Evolutionary conservation across 2,113 vertebrate species (phyloP).

Genomic region (Indri indri): DNA sequence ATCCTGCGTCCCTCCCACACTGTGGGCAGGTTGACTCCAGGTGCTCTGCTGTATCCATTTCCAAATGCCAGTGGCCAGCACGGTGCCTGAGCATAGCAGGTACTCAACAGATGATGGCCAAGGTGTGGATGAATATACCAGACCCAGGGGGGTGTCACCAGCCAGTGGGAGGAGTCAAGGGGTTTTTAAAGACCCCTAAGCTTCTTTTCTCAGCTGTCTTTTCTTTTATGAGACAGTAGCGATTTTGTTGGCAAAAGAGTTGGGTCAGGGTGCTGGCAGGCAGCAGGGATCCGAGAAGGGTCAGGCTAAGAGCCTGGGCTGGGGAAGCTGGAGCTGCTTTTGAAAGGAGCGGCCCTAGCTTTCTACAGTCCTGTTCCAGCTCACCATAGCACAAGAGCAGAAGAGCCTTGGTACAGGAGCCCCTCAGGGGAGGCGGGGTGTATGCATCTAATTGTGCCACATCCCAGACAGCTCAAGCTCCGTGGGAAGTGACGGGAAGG

Average conservation of each 20-base stretch:
- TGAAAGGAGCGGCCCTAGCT: neutral
- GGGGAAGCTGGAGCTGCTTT: neutral
- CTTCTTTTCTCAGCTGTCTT: neutral
- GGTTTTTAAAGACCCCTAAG: neutral
- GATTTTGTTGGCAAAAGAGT: neutral
- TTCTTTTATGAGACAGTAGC: neutral
- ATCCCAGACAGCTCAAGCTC: neutral
- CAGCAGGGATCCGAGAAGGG: neutral
- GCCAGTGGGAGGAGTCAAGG: neutral
- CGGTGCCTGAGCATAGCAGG: neutral
- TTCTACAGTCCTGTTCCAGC: neutral
- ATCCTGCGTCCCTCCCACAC: neutral
- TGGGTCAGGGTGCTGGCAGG: neutral
- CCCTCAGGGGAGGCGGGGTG: too few relatives aligned
- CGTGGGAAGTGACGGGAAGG: neutral
- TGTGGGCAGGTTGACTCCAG: neutral
- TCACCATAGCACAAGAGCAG: neutral
- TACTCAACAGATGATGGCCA: neutral
- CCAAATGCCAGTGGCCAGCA: neutral
- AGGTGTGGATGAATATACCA: neutral
- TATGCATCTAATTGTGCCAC: neutral
- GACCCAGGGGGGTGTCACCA: neutral
- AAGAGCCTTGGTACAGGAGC: neutral
- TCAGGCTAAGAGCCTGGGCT: neutral
- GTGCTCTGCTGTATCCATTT: neutral